These are phyloP conservation scores for Leucophenga varia DNA, from an alignment of 1,140 invertebrate species.

Conservation along the genomic window DNA sequence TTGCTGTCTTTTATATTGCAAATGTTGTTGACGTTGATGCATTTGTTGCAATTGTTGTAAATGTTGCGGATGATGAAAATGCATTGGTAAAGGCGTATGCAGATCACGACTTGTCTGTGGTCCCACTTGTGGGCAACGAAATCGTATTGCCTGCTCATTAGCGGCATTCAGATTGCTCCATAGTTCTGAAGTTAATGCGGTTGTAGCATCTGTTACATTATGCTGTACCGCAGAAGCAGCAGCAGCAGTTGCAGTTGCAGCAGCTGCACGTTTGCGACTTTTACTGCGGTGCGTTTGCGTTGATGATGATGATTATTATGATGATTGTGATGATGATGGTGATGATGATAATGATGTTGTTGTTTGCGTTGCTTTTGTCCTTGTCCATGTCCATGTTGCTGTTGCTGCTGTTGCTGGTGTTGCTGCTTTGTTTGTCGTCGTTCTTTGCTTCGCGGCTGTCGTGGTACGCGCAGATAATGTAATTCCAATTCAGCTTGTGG, in stretches of 20 bases:
- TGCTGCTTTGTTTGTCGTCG: too few species aligned
- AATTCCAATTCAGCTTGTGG: slow-evolving; percentile 31
- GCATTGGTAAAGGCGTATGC: slow-evolving; percentile 39
- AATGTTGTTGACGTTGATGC: slow-evolving; percentile 12
- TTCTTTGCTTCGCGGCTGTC: slow-evolving; percentile 21
- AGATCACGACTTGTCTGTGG: slow-evolving; percentile 44
- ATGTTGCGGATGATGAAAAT: slow-evolving; percentile 48
- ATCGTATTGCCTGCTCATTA: slow-evolving; percentile 49
- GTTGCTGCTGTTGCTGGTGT: slow-evolving; percentile 7
- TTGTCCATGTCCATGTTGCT: slow-evolving; percentile 1
- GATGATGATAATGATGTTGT: slow-evolving; percentile 1
- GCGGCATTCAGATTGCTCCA: slow-evolving; percentile 39
- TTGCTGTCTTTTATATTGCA: too few species aligned
- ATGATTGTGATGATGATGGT: slow-evolving; percentile 1
- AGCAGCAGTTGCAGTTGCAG: background rate
- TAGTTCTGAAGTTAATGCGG: too few species aligned
- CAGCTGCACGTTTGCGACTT: slow-evolving; percentile 1
- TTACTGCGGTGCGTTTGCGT: slow-evolving; percentile 3
- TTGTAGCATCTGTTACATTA: too few species aligned
- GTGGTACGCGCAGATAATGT: slow-evolving; percentile 13
- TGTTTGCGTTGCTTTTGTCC: slow-evolving; percentile 15
- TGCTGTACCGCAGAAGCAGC: too few species aligned
- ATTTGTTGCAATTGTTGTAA: slow-evolving; percentile 12
- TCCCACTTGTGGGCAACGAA: slow-evolving; percentile 51
- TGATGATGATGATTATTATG: slow-evolving; percentile 3